phyloP scores from a whole-genome alignment of 23 tunicate genomes.

The Trididemnum miniatum region DNA sequence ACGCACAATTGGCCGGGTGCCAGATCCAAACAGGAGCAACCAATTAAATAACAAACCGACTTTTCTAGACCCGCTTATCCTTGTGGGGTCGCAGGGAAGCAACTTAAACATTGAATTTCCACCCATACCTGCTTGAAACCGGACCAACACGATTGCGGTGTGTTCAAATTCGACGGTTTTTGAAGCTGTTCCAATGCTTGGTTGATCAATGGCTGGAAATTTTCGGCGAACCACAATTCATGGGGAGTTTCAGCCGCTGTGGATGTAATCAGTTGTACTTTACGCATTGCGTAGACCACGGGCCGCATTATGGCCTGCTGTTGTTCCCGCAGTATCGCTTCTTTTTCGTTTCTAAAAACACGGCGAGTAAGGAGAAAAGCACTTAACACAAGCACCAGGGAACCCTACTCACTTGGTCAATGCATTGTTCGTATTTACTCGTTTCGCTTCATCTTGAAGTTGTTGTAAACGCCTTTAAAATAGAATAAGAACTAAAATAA shows the following conservation, averaged over 20 bases:
- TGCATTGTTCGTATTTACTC: conserved; percentile 83
- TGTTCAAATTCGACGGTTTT: conserved; percentile 74
- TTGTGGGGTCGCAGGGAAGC: too few relatives aligned
- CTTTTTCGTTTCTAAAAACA: conserved; percentile 45
- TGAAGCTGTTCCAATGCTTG: conserved; percentile 66
- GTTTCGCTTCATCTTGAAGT: conserved; percentile 92
- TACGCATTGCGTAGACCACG: conserved; percentile 78
- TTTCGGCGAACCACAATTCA: conserved; percentile 87
- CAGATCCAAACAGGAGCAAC: too few relatives aligned
- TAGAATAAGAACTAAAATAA: too few relatives aligned
- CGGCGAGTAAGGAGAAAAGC: too few relatives aligned
- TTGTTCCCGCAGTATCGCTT: conserved; percentile 69
- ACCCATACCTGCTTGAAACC: conserved; percentile 91
- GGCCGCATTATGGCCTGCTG: conserved; percentile 97
- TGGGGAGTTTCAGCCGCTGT: conserved; percentile 93
- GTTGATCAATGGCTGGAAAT: conserved; percentile 78
- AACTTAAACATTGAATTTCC: too few relatives aligned
- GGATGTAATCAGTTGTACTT: conserved; percentile 76
- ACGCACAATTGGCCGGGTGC: too few relatives aligned
- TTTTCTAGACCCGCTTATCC: too few relatives aligned
- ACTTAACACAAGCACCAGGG: neutral
- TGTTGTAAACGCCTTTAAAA: conserved; percentile 73
- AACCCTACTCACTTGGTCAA: conserved; percentile 65
- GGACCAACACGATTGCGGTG: conserved; percentile 94
- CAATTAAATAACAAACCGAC: too few relatives aligned